Base-by-base conservation (phyloP, 1,140 invertebrate genomes). In the Ips typographus region DNA sequence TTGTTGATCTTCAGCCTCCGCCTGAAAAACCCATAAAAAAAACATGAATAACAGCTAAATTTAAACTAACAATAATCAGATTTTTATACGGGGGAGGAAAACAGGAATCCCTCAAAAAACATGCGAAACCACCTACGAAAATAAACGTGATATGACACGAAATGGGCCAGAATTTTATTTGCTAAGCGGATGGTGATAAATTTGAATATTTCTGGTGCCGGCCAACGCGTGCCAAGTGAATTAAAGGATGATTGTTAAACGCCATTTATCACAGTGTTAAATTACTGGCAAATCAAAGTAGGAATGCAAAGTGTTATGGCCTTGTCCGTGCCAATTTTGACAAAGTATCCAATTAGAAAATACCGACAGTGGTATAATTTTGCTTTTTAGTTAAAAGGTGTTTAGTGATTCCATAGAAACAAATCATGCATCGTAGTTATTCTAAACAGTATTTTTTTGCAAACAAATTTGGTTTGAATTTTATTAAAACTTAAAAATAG, bases 1-100 rank as follows among this genome's bases (percentile, higher is more conserved):
- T 78, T 88, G 86, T 77, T 87, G 86, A 59, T 89, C 85, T 73
- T 88, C 87, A 51, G 72, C 53, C 38, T 78, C 81, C 5, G 79
- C 80, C 85, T 87, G 83, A 74, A 84, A 85, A 56, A 2, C 6
- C 7, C 38, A 37, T 1, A 37, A 39, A 39, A 39, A 39, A 22
- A 22, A 22, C 22, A 22, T 22, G 22, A 22, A 22, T 22, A 22
- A 22, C 22, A 22, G 22, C 22, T 22, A 22, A 22, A 22, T 56
- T 37, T 22, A 56, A 56, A 56, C n/a, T 55, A 64, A 64, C 41
- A 64, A 55, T 42, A 56, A 43, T 5, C 39, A 22, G 22, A 22
- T 22, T 22, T 22, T 22, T 22, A 22, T 22, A 22, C 22, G 22
- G 22, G 22, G 22, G 22, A 22, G 22, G 22, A 22, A 22, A 22